These are phyloP conservation scores for Tachyglossus aculeatus DNA, from an alignment of 2,797 vertebrate genomes.

Conservation along the genomic window DNA sequence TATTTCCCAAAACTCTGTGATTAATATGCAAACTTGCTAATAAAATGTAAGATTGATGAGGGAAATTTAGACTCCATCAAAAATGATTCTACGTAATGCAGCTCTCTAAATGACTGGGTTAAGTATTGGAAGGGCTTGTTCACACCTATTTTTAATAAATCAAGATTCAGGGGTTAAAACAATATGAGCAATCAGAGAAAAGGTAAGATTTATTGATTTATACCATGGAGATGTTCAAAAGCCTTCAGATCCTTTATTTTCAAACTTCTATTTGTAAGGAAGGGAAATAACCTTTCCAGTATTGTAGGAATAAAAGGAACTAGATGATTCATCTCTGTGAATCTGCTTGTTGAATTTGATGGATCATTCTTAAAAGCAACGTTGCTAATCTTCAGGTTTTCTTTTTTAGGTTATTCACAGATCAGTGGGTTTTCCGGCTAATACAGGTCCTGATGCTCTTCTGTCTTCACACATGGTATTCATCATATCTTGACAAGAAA, in stretches of 20 bases:
- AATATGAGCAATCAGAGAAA: neutral
- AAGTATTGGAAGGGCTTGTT: neutral
- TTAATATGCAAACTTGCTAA: constrained; percentile 1
- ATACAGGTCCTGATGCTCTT: constrained; percentile 98
- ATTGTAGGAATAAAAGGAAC: constrained; percentile 89
- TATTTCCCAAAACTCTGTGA: constrained; percentile 15
- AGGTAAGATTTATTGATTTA: constrained; percentile 48
- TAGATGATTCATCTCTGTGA: constrained; percentile 99
- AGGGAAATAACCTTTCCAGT: constrained; percentile 85
- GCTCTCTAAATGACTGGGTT: neutral
- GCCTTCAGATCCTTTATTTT: constrained; percentile 66
- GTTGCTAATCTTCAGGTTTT: constrained; percentile 99
- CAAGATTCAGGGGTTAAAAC: constrained; percentile 4
- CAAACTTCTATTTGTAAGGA: constrained; percentile 77
- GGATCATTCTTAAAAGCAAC: constrained; percentile 99
- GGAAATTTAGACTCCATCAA: neutral
- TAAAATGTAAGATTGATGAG: neutral
- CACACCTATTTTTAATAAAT: neutral
- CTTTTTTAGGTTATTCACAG: constrained; percentile 99
- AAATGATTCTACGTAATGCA: neutral
- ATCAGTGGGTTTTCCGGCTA: constrained; percentile 99
- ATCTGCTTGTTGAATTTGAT: constrained; percentile 99
- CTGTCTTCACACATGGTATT: constrained; percentile 99
- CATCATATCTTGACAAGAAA: constrained; percentile 99
- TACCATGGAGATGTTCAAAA: constrained; percentile 37